A percentile compares a stretch with the other conserved stretches of the same genome.
Evolutionary conservation across 2,888 invertebrate species (phyloP).

Genomic region (Acrobasis repandana): DNA sequence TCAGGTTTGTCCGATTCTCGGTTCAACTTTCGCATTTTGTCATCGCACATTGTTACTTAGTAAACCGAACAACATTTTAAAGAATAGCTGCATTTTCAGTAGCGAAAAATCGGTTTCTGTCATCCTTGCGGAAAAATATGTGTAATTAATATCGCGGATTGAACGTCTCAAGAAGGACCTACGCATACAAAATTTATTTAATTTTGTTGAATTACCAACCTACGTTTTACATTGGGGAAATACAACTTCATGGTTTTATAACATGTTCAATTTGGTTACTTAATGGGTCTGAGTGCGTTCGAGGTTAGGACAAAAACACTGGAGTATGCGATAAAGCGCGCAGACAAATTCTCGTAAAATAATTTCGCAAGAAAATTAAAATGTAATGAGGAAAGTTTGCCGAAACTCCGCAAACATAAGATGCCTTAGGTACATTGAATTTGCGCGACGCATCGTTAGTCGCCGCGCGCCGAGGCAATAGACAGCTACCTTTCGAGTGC

Average conservation of each 20-base stretch:
- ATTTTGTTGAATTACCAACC: too few species aligned
- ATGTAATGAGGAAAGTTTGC: conserved; percentile 23
- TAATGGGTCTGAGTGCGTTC: neutral
- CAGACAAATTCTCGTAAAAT: conserved; percentile 10
- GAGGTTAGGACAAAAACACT: too few species aligned
- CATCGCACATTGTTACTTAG: neutral
- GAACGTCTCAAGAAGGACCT: too few species aligned
- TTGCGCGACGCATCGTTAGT: conserved; percentile 30
- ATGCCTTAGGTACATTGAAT: conserved; percentile 31
- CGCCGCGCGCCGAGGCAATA: neutral
- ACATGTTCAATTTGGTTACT: neutral
- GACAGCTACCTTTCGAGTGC: conserved; percentile 41
- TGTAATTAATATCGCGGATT: too few species aligned
- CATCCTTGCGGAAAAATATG: too few species aligned
- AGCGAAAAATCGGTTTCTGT: too few species aligned
- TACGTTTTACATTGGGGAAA: too few species aligned
- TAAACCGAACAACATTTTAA: neutral
- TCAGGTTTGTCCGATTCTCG: neutral
- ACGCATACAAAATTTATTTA: too few species aligned
- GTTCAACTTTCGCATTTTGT: neutral
- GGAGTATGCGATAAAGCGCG: neutral
- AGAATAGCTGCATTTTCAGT: neutral
- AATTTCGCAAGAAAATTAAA: conserved; percentile 24
- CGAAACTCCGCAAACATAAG: conserved; percentile 13
- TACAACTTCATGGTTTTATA: too few species aligned